phyloP scores from a whole-genome alignment of 2,113 vertebrate species.

The Silurus glanis region DNA sequence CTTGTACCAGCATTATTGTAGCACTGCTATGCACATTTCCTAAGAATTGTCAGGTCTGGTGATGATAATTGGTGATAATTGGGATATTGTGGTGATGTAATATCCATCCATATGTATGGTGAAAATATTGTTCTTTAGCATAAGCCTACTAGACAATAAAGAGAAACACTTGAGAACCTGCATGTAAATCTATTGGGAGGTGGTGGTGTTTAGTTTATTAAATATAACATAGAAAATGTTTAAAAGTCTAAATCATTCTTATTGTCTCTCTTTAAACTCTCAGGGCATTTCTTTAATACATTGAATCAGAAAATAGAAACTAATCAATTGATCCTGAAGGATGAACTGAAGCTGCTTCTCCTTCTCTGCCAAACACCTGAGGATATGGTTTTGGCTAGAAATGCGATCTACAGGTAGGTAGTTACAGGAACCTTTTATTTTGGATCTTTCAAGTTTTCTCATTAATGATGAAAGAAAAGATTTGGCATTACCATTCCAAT shows the following conservation, averaged over 20 bases:
- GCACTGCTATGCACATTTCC: background rate
- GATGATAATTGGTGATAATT: background rate
- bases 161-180: background rate
- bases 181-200: background rate
- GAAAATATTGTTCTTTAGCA: background rate
- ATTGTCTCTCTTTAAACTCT: conserved; percentile 48
- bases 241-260: background rate
- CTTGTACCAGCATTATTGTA: background rate
- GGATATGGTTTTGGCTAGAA: conserved; percentile 79
- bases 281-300: conserved; percentile 78
- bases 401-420: conserved; percentile 81
- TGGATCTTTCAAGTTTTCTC: background rate
- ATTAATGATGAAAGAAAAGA: background rate
- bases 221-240: background rate
- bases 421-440: background rate
- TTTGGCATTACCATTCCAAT: too few species aligned
- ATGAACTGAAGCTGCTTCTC: conserved; percentile 82
- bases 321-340: conserved; percentile 76
- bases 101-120: background rate
- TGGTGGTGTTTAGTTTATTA: background rate
- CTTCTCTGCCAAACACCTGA: conserved; percentile 82
- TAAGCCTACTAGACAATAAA: background rate
- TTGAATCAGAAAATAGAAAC: conserved; percentile 79
- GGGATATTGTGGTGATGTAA: background rate
- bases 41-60: background rate